Percentiles rank a stretch among this genome's conserved stretches.
Conservation (phyloP, 2,797 vertebrate genomes). For the Enteromius anoplus region DNA sequence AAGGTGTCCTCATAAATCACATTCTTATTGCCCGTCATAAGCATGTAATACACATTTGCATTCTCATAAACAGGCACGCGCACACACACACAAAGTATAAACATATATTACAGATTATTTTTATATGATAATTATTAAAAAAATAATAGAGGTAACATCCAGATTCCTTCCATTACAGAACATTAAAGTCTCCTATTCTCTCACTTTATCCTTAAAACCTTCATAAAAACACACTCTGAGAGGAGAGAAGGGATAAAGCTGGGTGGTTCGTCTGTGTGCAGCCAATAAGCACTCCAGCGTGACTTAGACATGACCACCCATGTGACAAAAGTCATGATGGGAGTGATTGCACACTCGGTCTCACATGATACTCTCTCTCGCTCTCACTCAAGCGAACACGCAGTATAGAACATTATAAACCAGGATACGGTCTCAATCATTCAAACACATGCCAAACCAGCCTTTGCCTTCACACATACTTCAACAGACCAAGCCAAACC, state of each 20-base stretch:
- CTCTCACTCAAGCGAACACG: slow-evolving; percentile 17
- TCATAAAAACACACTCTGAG: background rate
- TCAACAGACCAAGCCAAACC: slow-evolving; percentile 37
- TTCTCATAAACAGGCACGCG: too few species aligned
- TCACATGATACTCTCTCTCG: slow-evolving; percentile 69
- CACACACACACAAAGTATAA: background rate
- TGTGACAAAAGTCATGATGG: slow-evolving; percentile 69
- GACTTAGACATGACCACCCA: slow-evolving; percentile 64
- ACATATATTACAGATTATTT: background rate
- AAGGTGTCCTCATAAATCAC: too few species aligned
- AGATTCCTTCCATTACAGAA: background rate
- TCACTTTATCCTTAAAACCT: slow-evolving; percentile 1
- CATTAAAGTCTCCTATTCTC: background rate
- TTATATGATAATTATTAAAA: background rate
- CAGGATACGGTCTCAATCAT: slow-evolving; percentile 14
- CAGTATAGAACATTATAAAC: slow-evolving; percentile 9
- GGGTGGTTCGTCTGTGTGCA: slow-evolving; percentile 21
- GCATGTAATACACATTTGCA: too few species aligned
- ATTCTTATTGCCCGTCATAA: too few species aligned
- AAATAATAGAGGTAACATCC: background rate
- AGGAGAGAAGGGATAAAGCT: slow-evolving; percentile 3
- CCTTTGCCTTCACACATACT: slow-evolving; percentile 35
- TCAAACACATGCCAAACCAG: slow-evolving; percentile 32
- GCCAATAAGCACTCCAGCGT: slow-evolving; percentile 51
- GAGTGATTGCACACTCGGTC: slow-evolving; percentile 60